Evolutionary conservation across 1,140 invertebrate genomes (phyloP).

Genomic region (Drosophila sproati): DNA sequence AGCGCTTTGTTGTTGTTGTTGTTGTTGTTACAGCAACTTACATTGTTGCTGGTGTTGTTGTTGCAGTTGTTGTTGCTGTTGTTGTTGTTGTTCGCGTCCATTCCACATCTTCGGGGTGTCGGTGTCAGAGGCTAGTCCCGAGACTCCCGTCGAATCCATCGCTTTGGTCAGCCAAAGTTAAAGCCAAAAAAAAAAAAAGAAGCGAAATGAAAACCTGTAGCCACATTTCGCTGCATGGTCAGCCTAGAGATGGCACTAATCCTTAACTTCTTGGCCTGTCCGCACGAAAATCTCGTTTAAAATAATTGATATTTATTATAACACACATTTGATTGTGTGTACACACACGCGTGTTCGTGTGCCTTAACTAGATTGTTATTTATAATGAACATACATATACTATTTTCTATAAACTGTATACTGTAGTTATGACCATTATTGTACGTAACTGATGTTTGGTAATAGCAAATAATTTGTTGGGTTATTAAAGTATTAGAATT

Average conservation of each 20-base stretch:
- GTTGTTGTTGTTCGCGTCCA: slow-evolving; percentile 24
- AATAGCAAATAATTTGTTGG: too few relatives aligned
- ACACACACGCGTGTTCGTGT: not conserved
- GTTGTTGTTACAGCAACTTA: slow-evolving; percentile 54
- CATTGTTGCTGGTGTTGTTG: slow-evolving; percentile 50
- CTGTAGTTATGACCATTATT: not conserved
- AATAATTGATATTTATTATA: slow-evolving; percentile 52
- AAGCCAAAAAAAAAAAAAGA: slow-evolving; percentile 38
- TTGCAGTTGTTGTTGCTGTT: slow-evolving; percentile 28
- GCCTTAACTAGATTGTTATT: slow-evolving; percentile 36
- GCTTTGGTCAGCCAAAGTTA: slow-evolving; percentile 41
- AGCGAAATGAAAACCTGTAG: slow-evolving; percentile 63
- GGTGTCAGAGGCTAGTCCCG: slow-evolving; percentile 76
- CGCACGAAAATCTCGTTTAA: slow-evolving; percentile 30
- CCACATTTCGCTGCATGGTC: slow-evolving; percentile 59
- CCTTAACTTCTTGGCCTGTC: not conserved
- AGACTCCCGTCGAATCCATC: slow-evolving; percentile 41
- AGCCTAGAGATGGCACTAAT: slow-evolving; percentile 15
- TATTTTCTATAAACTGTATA: not conserved
- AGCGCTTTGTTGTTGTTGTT: slow-evolving; percentile 31
- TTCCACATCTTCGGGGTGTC: slow-evolving; percentile 48
- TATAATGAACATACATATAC: slow-evolving; percentile 15
- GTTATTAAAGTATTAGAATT: too few relatives aligned
- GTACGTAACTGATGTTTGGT: not conserved
- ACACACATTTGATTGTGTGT: slow-evolving; percentile 11